Conservation (phyloP, 2,797 vertebrate species). For the Enteromius treurensis region DNA sequence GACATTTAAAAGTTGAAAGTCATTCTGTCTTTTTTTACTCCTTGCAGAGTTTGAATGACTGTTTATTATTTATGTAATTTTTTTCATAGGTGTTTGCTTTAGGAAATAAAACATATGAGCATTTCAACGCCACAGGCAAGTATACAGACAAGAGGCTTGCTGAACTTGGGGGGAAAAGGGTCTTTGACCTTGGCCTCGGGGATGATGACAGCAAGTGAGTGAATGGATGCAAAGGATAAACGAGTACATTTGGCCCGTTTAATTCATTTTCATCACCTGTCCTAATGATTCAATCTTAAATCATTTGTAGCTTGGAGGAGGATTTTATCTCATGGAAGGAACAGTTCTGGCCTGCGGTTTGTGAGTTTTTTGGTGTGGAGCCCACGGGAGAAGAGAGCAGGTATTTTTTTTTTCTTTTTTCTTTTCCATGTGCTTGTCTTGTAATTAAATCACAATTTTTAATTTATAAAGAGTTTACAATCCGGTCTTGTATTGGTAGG, state of each 20-base stretch:
- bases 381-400: conserved; percentile 86
- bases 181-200: conserved; percentile 84
- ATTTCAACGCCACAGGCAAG: conserved; percentile 87
- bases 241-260: not conserved
- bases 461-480: not conserved
- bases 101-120: conserved; percentile 88
- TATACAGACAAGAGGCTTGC: conserved; percentile 83
- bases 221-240: no score
- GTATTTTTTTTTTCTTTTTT: conserved; percentile 62
- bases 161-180: conserved; percentile 81
- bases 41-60: not conserved
- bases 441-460: not conserved
- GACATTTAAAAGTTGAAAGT: not conserved
- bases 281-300: not conserved
- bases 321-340: conserved; percentile 89
- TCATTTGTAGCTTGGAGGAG: conserved; percentile 79
- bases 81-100: conserved; percentile 82
- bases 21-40: not conserved
- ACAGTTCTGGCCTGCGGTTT: conserved; percentile 87
- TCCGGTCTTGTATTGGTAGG: conserved; percentile 1
- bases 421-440: not conserved
- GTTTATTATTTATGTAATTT: conserved; percentile 11
- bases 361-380: conserved; percentile 85
- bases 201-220: conserved; percentile 87
- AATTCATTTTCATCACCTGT: not conserved